Conservation (phyloP, 1,140 invertebrate species). For the Drosophila athabasca region DNA sequence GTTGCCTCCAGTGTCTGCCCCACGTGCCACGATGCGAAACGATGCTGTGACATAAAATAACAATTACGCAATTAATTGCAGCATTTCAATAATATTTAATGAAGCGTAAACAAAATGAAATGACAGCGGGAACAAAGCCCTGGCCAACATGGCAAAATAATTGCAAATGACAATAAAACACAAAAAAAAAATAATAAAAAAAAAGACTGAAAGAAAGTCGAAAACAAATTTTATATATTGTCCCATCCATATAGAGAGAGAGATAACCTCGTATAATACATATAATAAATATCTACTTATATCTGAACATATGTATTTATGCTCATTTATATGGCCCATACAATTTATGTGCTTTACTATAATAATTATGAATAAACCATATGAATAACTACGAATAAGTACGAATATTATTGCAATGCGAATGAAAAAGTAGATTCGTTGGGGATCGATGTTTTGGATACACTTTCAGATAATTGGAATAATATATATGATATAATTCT, state of each 20-base stretch:
- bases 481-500: no score
- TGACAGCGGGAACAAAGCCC: slow-evolving; percentile 52
- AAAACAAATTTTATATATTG: slow-evolving; percentile 47
- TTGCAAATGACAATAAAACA: slow-evolving; percentile 51
- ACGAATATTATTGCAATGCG: no score
- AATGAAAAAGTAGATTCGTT: no score
- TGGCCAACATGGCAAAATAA: slow-evolving; percentile 67
- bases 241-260: slow-evolving; percentile 1
- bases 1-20: slow-evolving; percentile 10
- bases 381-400: no score
- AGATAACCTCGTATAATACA: slow-evolving; percentile 11
- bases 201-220: slow-evolving; percentile 30
- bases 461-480: no score
- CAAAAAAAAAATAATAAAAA: no score
- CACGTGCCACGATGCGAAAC: neutral
- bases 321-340: slow-evolving; percentile 18
- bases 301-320: neutral
- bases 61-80: slow-evolving; percentile 81
- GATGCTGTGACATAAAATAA: slow-evolving; percentile 71
- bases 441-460: no score
- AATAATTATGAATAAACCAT: slow-evolving; percentile 6
- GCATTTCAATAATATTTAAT: slow-evolving; percentile 81
- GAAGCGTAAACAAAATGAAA: slow-evolving; percentile 79
- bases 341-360: slow-evolving; percentile 40
- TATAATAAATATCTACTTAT: slow-evolving; percentile 13